These are phyloP conservation scores for Sinocyclocheilus anophthalmus DNA, from an alignment of 2,113 vertebrate genomes.

Conservation along the genomic window DNA sequence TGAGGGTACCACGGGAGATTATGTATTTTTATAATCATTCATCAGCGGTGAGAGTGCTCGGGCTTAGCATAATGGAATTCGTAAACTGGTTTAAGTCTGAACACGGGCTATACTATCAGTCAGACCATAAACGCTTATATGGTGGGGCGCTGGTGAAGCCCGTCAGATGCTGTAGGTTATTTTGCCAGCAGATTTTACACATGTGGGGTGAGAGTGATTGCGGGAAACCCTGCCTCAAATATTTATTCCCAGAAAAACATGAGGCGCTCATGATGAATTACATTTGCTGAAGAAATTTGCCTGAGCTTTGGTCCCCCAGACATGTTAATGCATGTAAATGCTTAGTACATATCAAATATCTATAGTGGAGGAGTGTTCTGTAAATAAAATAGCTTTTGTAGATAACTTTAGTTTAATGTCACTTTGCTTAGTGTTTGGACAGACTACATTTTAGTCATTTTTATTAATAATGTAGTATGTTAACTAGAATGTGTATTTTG, in stretches of 20 bases:
- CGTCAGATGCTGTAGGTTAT: conserved; percentile 40
- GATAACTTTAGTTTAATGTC: not conserved
- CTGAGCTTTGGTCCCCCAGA: not conserved
- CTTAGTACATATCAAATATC: conserved; percentile 3
- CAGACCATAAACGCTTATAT: conserved; percentile 69
- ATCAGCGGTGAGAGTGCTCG: conserved; percentile 80
- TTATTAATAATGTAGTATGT: not conserved
- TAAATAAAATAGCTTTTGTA: not conserved
- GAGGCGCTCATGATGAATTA: not conserved
- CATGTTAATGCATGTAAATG: not conserved
- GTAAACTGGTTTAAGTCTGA: conserved; percentile 84
- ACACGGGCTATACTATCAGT: conserved; percentile 78
- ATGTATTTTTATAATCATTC: conserved; percentile 83
- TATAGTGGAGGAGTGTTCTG: not conserved
- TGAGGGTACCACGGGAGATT: conserved; percentile 80
- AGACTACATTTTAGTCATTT: not conserved
- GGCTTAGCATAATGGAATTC: conserved; percentile 86
- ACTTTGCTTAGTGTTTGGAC: not conserved
- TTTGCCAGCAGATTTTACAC: conserved; percentile 44
- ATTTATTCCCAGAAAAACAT: conserved; percentile 18
- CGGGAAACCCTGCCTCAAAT: conserved; percentile 1
- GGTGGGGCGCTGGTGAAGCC: conserved; percentile 72
- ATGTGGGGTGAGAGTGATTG: conserved; percentile 42
- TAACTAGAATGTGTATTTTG: not conserved
- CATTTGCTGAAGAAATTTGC: conserved; percentile 1